Base-by-base conservation (phyloP, 64 coral and sea anemone species). In the Dendrophyllia cribrosa region DNA sequence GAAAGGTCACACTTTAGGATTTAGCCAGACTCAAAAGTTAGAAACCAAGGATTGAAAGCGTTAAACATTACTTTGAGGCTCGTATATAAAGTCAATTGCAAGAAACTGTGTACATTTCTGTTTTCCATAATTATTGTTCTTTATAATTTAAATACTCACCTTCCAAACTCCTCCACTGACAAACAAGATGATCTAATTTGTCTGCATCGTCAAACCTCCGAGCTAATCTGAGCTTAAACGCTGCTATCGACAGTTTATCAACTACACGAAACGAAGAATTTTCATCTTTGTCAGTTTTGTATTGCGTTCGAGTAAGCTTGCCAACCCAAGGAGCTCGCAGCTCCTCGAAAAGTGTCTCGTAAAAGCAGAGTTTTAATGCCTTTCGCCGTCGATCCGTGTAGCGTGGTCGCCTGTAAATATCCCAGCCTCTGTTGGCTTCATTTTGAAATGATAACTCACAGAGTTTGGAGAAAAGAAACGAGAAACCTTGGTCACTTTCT, bases 341-440 rank as follows among this genome's bases (percentile, higher is more conserved):
- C 72, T 92, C 72, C 9, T 70, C 59, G 66, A 92, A 92, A 49
- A 92, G 84, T 49, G 74, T 86, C 21, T 92, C 91, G 63, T 92
- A 92, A 22, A 92, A 24, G 46, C 70, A 51, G 11, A 74, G 17
- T 72, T 87, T 74, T 9, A 92, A 50, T 17, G 83, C 84, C 14
- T 26, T 43, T 46, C 46, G 51, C 70, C 43, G 47, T n/a, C 13
- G 10, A 56, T 87, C 60, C 0, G 72, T 92, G 70, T 58, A 92
- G 24, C 81, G 82, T 48, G 84, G 83, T 34, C 58, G 66, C 23
- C 66, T 77, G 64, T 92, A 92, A 13, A 64, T 72, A 78, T 92
- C 91, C 56, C 62, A 74, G 49, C 50, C 47, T 70, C 23, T 77
- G 22, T 62, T 16, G 3, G 91, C 91, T 64, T 92, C 82, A 14